These are phyloP conservation scores for Orthosia gracilis DNA, from an alignment of 2,888 invertebrate species.

Conservation along the genomic window DNA sequence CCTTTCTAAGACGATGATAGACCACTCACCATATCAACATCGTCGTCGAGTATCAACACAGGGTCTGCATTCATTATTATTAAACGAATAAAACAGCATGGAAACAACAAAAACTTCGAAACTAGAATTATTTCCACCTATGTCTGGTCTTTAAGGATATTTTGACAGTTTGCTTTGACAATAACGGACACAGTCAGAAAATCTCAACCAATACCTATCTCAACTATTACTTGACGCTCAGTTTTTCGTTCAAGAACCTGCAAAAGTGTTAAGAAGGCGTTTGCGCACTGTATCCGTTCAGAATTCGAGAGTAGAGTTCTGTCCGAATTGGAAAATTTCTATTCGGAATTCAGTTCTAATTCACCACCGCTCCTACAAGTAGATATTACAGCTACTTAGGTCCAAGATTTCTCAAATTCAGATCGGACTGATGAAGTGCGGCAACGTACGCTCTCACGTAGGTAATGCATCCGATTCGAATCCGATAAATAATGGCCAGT, in stretches of 20 bases:
- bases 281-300: no score
- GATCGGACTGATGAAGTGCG: no score
- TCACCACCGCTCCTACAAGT: no score
- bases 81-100: neutral
- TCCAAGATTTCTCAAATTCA: no score
- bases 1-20: neutral
- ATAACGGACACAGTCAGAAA: neutral
- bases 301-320: no score
- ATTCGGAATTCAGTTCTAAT: no score
- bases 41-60: conserved; percentile 54
- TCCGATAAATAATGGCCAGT: no score
- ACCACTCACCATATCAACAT: conserved; percentile 47
- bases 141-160: neutral
- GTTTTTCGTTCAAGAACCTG: neutral
- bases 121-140: neutral
- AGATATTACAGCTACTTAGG: no score
- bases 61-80: conserved; percentile 39
- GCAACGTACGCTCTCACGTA: no score
- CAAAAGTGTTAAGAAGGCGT: neutral
- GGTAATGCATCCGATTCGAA: no score
- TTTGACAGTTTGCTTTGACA: neutral
- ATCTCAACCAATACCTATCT: no score
- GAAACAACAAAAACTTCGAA: neutral
- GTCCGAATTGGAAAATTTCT: no score
- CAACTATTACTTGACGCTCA: neutral